phyloP scores from a whole-genome alignment of 2,113 vertebrate genomes.

The Blennius ocellaris region DNA sequence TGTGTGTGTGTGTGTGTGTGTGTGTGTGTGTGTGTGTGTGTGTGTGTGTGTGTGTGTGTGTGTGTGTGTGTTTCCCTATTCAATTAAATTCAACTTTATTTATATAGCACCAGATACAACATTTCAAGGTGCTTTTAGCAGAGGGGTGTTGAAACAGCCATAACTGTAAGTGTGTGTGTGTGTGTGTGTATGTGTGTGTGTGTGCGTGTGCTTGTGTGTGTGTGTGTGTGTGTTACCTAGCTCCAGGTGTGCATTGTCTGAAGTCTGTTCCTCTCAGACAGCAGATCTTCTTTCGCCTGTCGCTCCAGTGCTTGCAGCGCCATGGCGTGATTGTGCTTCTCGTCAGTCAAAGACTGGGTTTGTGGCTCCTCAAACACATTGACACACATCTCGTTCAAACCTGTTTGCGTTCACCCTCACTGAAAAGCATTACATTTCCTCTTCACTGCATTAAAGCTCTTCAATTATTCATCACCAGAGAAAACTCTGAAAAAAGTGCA shows the following conservation, averaged over 20 bases:
- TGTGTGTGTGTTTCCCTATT: too few relatives aligned
- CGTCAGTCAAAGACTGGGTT: conserved; percentile 82
- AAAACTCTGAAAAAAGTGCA: conserved; percentile 40
- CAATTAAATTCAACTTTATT: too few relatives aligned
- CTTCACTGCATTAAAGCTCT: conserved; percentile 38
- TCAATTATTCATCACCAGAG: conserved; percentile 71
- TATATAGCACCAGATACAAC: too few relatives aligned
- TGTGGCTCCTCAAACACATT: conserved; percentile 82
- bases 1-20: conserved; percentile 33
- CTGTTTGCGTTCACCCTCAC: not conserved
- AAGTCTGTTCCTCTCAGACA: conserved; percentile 85
- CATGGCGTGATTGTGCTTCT: conserved; percentile 83
- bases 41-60: conserved; percentile 9
- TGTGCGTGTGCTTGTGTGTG: not conserved
- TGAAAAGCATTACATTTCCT: conserved; percentile 17
- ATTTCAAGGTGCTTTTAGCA: too few relatives aligned
- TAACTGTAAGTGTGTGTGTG: too few relatives aligned
- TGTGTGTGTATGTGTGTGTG: not conserved
- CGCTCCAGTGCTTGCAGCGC: conserved; percentile 88
- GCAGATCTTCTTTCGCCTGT: conserved; percentile 86
- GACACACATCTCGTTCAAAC: conserved; percentile 7
- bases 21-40: conserved; percentile 19
- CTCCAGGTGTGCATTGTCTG: conserved; percentile 87
- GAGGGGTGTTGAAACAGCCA: too few relatives aligned
- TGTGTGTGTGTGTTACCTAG: conserved; percentile 83